Conservation (phyloP, 2,113 vertebrate species). For the Hiodon alosoides region DNA sequence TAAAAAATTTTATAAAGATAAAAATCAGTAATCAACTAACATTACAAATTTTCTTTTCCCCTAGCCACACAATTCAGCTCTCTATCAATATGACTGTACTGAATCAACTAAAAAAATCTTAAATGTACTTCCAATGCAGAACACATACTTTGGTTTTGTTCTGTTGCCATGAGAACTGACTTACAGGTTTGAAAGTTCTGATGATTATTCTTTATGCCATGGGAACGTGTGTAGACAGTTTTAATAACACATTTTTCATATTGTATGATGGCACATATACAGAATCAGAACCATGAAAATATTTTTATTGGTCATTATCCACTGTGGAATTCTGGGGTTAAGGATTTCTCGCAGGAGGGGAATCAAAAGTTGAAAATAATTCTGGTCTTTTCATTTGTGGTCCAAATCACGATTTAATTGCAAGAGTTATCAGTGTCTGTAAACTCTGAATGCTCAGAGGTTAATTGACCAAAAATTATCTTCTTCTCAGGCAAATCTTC, state of each 20-base stretch:
- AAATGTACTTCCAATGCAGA: slow-evolving; percentile 3
- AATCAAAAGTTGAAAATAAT: background rate
- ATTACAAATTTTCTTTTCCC: too few relatives aligned
- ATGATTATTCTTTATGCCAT: too few relatives aligned
- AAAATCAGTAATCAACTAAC: too few relatives aligned
- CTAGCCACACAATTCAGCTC: too few relatives aligned
- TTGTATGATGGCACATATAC: background rate
- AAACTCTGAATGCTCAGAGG: slow-evolving; percentile 15
- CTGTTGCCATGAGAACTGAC: slow-evolving; percentile 16
- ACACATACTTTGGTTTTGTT: background rate
- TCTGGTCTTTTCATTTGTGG: background rate
- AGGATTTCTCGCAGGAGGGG: background rate
- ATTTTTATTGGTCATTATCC: background rate
- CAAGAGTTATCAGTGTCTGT: background rate
- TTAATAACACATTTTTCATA: background rate
- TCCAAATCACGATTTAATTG: background rate
- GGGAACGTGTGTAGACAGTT: background rate
- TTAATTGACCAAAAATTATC: slow-evolving; percentile 5
- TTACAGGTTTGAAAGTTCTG: background rate
- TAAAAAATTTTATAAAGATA: too few relatives aligned
- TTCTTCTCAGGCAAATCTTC: background rate
- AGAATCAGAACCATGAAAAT: background rate
- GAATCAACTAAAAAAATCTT: background rate
- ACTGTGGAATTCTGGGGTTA: slow-evolving; percentile 5
- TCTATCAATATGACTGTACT: background rate